These are phyloP conservation scores for Aethina tumida DNA, from an alignment of 1,140 invertebrate species.

Conservation along the genomic window DNA sequence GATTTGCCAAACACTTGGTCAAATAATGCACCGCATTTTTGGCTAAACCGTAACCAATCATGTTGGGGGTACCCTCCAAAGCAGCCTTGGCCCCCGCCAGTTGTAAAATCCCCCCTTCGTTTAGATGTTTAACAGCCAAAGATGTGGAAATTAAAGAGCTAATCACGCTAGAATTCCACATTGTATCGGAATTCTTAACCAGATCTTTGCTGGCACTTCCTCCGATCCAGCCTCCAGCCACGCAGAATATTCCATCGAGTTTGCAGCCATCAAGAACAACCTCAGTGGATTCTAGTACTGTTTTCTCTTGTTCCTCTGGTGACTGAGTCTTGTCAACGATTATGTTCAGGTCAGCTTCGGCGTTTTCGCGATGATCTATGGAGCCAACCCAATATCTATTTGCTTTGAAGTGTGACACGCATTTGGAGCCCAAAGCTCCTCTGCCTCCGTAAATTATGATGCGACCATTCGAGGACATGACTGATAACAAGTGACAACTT, in stretches of 20 bases:
- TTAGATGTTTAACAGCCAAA: slow-evolving; percentile 75
- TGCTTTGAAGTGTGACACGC: slow-evolving; percentile 80
- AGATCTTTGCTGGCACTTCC: slow-evolving; percentile 81
- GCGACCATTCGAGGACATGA: slow-evolving; percentile 41
- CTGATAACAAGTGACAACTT: too few species aligned
- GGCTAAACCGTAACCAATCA: slow-evolving; percentile 82
- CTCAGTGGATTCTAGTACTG: slow-evolving; percentile 53
- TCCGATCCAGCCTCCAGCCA: slow-evolving; percentile 96
- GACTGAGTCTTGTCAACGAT: slow-evolving; percentile 64
- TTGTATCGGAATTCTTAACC: slow-evolving; percentile 80
- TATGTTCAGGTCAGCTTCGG: slow-evolving; percentile 84
- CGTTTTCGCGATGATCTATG: slow-evolving; percentile 83
- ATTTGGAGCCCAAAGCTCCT: slow-evolving; percentile 84
- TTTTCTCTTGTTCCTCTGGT: slow-evolving; percentile 69
- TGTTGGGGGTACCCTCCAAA: slow-evolving; percentile 76
- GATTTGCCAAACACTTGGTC: slow-evolving; percentile 77
- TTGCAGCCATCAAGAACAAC: slow-evolving; percentile 60
- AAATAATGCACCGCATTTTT: slow-evolving; percentile 96
- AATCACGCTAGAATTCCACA: slow-evolving; percentile 98
- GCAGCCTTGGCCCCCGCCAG: slow-evolving; percentile 95
- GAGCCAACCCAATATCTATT: slow-evolving; percentile 93
- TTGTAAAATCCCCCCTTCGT: slow-evolving; percentile 79
- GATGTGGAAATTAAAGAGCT: slow-evolving; percentile 84
- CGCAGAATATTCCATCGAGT: slow-evolving; percentile 94
- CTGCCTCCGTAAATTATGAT: slow-evolving; percentile 89